Base-by-base conservation (phyloP, 2,113 vertebrate species). In the Nymphicus hollandicus region DNA sequence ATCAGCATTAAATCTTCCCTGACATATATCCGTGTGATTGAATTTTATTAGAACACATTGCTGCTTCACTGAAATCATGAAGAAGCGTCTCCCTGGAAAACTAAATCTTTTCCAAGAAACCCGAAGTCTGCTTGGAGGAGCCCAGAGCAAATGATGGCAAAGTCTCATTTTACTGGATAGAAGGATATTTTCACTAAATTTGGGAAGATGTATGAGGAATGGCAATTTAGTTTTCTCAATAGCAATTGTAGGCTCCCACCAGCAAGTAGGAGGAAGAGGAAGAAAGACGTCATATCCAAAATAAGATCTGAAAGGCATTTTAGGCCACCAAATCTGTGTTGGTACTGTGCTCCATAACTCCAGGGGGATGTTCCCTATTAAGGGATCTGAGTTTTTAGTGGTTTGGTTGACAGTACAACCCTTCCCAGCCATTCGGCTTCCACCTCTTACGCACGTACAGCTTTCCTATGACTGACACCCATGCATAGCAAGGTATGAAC, bases 1-100 rank as follows among this genome's bases (percentile, higher is more conserved):
- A 44, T 49, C 80, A 82, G 31, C 83, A 23, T 86, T 94, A 91
- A 94, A 94, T 94, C 94, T 92, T 90, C 66, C 76, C 56, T 94
- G 80, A 76, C 80, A 90, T 4, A 79, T 44, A 61, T 29, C 33
- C 31, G 44, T 47, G 71, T 88, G 58, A 79, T 41, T 82, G 80
- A 33, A 70, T 63, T 91, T 66, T 82, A 92, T 94, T 88, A 63
- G 68, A 95, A 87, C 80, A 94, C 66, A 41, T 58, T 4, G 37
- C 47, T 90, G 27, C 80, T 91, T 35, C 66, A 49, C 49, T 24
- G 63, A 53, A 85, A 69, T 49, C 8, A n/a, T 17, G 35, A 53
- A 86, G 41, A 74, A 58, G 8, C 29, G 19, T 43, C 56, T 86
- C 83, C 50, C 33, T 66, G 41, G 56, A 91, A 92, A 94, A 66